phyloP scores from a whole-genome alignment of 2,888 invertebrate species.

The Cephus spinipes region DNA sequence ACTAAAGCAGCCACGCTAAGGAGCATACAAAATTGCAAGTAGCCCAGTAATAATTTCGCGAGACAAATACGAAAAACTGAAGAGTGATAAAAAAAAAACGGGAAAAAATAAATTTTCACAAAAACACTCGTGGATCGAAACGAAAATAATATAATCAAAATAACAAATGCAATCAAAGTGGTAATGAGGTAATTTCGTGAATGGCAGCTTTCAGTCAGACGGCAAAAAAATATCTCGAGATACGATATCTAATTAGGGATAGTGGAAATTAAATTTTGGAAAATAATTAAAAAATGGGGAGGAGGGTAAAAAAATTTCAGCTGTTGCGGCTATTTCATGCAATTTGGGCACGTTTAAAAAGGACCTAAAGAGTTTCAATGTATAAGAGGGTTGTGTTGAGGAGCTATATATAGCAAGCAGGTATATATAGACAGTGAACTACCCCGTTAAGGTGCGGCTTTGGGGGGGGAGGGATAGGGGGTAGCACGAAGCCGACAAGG shows the following conservation, averaged over 20 bases:
- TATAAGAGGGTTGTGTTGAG: background rate
- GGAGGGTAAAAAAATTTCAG: background rate
- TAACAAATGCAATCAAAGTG: background rate
- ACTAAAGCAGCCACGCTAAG: no score
- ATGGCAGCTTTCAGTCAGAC: background rate
- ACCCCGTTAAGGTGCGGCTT: background rate
- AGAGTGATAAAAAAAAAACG: background rate
- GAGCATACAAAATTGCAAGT: no score
- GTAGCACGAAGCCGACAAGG: background rate
- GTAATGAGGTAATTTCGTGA: background rate
- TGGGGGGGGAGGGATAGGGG: fast-evolving
- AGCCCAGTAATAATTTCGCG: no score
- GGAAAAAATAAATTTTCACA: no score
- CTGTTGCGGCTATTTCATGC: background rate
- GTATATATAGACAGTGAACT: background rate
- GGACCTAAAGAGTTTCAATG: background rate
- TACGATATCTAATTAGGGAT: background rate
- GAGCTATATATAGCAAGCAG: background rate
- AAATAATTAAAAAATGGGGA: no score
- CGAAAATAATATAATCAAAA: background rate
- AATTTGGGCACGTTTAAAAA: no score
- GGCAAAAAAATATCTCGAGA: background rate
- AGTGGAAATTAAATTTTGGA: background rate
- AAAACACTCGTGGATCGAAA: background rate
- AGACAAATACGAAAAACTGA: no score